Conservation (phyloP, 2,888 invertebrate species). For the Drosophila cognata region DNA sequence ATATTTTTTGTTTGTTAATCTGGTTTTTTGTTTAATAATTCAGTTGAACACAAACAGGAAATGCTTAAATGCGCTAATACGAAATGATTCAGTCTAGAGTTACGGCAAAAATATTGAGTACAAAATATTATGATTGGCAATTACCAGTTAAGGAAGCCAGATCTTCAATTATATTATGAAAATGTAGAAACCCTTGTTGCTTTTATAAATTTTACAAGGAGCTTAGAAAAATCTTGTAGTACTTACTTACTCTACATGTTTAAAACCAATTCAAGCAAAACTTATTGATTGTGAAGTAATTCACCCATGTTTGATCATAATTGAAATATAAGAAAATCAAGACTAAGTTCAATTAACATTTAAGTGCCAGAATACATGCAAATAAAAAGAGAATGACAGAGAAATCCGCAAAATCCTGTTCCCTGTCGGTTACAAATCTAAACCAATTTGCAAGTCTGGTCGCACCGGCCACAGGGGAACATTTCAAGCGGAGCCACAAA, state of each 20-base stretch:
- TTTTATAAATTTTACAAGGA: background rate
- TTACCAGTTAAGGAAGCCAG: background rate
- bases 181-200: background rate
- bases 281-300: background rate
- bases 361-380: background rate
- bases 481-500: slow-evolving; percentile 42
- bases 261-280: background rate
- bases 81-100: background rate
- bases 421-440: slow-evolving; percentile 43
- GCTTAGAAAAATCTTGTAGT: background rate
- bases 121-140: background rate
- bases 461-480: slow-evolving; percentile 6
- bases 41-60: slow-evolving; percentile 1
- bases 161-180: background rate
- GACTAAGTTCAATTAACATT: slow-evolving; percentile 14
- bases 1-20: slow-evolving; percentile 8
- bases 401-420: slow-evolving; percentile 15
- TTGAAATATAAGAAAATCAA: slow-evolving; percentile 2
- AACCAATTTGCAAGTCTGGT: slow-evolving; percentile 40
- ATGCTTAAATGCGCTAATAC: slow-evolving; percentile 27
- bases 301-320: background rate
- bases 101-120: background rate
- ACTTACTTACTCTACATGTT: background rate
- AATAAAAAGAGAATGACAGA: background rate
- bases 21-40: background rate